These are phyloP conservation scores for Tyrannus savana DNA, from an alignment of 2,113 vertebrate species.

Conservation along the genomic window DNA sequence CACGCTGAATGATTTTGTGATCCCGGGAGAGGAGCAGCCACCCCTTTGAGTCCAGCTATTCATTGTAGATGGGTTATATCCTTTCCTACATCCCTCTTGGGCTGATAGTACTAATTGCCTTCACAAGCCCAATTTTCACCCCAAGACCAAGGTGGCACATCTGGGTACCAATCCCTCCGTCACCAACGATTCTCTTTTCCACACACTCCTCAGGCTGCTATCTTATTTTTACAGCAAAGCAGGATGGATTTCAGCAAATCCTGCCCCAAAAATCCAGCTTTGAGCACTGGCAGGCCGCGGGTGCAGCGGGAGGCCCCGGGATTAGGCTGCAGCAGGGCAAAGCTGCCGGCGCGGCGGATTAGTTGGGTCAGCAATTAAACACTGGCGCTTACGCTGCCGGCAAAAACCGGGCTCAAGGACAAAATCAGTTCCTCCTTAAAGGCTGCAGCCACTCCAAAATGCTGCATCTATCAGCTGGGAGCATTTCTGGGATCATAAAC, in stretches of 20 bases:
- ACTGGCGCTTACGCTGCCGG: not conserved
- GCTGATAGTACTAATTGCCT: too few species aligned
- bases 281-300: not conserved
- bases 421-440: not conserved
- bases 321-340: constrained; percentile 11
- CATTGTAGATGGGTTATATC: too few species aligned
- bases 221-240: not conserved
- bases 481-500: not conserved
- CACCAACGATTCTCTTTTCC: fast-evolving
- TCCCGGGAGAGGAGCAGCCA: too few species aligned
- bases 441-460: not conserved
- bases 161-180: not conserved
- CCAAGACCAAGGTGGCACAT: fast-evolving
- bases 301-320: not conserved
- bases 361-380: not conserved
- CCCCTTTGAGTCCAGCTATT: too few species aligned
- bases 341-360: not conserved
- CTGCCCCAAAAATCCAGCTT: not conserved
- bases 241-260: not conserved
- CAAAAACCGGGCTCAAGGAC: constrained; percentile 32
- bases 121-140: not conserved
- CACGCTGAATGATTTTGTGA: too few species aligned
- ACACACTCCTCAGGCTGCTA: fast-evolving
- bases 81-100: too few species aligned
- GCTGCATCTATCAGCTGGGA: not conserved